phyloP scores from a whole-genome alignment of 2,797 vertebrate genomes.

The Enteromius treurensis region DNA sequence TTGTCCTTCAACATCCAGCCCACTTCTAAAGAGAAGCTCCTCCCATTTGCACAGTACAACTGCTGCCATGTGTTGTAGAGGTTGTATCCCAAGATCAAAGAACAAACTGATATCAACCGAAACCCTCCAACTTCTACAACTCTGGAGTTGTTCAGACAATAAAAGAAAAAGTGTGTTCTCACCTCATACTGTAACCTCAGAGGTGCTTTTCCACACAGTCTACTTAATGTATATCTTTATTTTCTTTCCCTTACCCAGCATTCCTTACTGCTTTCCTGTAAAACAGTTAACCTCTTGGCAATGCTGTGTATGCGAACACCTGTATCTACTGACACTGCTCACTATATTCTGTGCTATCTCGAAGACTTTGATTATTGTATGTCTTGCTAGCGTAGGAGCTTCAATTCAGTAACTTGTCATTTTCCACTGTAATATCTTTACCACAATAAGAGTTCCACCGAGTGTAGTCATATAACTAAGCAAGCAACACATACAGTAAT shows the following conservation, averaged over 20 bases:
- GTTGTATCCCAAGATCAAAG: neutral
- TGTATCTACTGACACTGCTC: slow-evolving; percentile 47
- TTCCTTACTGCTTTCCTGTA: slow-evolving; percentile 50
- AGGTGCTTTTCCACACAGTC: slow-evolving; percentile 42
- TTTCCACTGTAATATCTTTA: slow-evolving; percentile 49
- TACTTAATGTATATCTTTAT: slow-evolving; percentile 41
- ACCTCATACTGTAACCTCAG: slow-evolving; percentile 55
- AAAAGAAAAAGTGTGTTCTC: slow-evolving; percentile 25
- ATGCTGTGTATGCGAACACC: slow-evolving; percentile 56
- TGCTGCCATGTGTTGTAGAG: slow-evolving; percentile 87
- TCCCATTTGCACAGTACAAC: slow-evolving; percentile 89
- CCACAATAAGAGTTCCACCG: slow-evolving; percentile 25
- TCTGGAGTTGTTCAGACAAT: slow-evolving; percentile 1
- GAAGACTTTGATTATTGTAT: slow-evolving; percentile 46
- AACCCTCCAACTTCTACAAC: slow-evolving; percentile 18
- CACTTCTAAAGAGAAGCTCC: slow-evolving; percentile 84
- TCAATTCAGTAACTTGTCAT: slow-evolving; percentile 42
- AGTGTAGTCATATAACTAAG: slow-evolving; percentile 4
- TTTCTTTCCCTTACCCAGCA: slow-evolving; percentile 48
- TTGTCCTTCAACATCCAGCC: slow-evolving; percentile 85
- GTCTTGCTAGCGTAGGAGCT: slow-evolving; percentile 49
- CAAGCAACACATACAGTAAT: neutral
- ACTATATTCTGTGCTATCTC: slow-evolving; percentile 40
- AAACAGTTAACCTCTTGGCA: slow-evolving; percentile 38
- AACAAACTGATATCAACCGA: neutral